phyloP scores from a whole-genome alignment of 2,888 invertebrate genomes.

The Ichneumoninae sp. region DNA sequence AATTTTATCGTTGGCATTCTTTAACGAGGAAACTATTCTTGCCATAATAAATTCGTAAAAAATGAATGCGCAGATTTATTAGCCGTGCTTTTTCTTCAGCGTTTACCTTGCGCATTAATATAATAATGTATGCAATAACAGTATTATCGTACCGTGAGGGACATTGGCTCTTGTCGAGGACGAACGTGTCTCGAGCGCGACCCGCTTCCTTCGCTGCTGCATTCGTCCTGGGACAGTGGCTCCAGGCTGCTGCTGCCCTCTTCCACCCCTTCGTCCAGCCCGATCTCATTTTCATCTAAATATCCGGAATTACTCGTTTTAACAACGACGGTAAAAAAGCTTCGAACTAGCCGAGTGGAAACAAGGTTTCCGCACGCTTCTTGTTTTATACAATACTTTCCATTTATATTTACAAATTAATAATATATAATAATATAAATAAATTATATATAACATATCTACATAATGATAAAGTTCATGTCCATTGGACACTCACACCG shows the following conservation, averaged over 20 bases:
- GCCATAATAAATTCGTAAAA: neutral
- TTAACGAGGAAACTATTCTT: neutral
- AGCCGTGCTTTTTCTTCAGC: constrained; percentile 38
- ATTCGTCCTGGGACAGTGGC: constrained; percentile 80
- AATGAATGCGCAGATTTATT: constrained; percentile 7
- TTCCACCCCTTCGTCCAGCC: constrained; percentile 76
- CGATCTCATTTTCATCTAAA: constrained; percentile 73
- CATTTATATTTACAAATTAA: no score
- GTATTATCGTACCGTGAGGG: constrained; percentile 77
- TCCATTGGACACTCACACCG: no score
- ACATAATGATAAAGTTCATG: no score
- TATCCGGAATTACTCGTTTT: neutral
- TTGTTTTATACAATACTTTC: no score
- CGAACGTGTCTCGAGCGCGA: constrained; percentile 70
- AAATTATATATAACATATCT: neutral
- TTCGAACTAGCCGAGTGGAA: no score
- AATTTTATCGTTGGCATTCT: constrained; percentile 5
- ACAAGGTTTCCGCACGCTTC: no score
- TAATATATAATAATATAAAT: neutral
- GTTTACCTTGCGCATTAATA: neutral
- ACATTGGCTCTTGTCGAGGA: constrained; percentile 78
- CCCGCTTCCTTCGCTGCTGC: constrained; percentile 79
- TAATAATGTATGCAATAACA: neutral
- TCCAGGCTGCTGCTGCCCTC: constrained; percentile 78
- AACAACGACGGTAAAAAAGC: neutral